These are phyloP conservation scores for Alloplasta piceator DNA, from an alignment of 2,888 invertebrate species.

Conservation along the genomic window DNA sequence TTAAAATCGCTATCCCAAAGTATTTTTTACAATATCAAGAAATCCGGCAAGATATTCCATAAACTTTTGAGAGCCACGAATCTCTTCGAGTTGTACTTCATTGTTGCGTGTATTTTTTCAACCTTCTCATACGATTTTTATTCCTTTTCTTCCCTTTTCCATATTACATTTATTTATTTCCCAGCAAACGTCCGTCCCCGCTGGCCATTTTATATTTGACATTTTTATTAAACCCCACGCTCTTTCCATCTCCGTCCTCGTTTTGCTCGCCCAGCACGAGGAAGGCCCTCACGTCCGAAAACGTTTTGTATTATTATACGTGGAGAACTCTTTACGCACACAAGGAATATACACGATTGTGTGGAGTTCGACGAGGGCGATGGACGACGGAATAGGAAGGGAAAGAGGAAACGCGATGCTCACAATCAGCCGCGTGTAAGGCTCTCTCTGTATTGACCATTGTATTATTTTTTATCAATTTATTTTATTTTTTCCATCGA, in stretches of 20 bases:
- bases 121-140: constrained; percentile 36
- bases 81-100: too few relatives aligned
- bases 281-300: constrained; percentile 60
- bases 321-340: neutral
- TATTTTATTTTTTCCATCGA: neutral
- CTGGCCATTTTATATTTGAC: constrained; percentile 83
- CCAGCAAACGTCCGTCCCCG: constrained; percentile 80
- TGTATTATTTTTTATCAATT: neutral
- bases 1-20: too few relatives aligned
- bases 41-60: too few relatives aligned
- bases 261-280: neutral
- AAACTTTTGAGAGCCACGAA: too few relatives aligned
- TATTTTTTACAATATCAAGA: too few relatives aligned
- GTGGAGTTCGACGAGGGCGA: constrained; percentile 42
- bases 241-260: constrained; percentile 60
- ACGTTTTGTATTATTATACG: constrained; percentile 44
- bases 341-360: constrained; percentile 20
- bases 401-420: constrained; percentile 29
- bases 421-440: constrained; percentile 29
- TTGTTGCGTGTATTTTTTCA: constrained; percentile 33
- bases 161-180: constrained; percentile 82
- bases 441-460: constrained; percentile 71
- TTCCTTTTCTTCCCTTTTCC: constrained; percentile 63
- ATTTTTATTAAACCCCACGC: constrained; percentile 82
- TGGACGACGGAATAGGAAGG: constrained; percentile 37